A percentile compares a stretch with the other conserved stretches of the same genome.
phyloP scores from a whole-genome alignment of 2,113 vertebrate species.

The Ciconia stormi region DNA sequence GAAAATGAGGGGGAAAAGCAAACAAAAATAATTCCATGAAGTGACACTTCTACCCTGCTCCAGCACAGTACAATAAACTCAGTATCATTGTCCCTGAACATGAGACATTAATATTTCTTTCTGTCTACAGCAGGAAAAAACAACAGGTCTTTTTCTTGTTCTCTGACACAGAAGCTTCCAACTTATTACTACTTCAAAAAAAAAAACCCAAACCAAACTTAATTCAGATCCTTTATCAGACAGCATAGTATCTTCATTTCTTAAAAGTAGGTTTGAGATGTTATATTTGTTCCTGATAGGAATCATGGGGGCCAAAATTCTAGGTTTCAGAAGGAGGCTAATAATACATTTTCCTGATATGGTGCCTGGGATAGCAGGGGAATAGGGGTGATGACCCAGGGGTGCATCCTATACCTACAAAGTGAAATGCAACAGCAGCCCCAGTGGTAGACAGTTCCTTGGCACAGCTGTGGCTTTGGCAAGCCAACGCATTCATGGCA shows the following conservation, averaged over 20 bases:
- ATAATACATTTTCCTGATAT: not conserved
- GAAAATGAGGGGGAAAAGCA: not conserved
- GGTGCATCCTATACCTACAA: not conserved
- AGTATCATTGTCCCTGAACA: not conserved
- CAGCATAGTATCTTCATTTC: not conserved
- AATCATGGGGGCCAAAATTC: not conserved
- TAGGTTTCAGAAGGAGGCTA: not conserved
- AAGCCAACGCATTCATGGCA: not conserved
- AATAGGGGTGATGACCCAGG: not conserved
- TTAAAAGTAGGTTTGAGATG: not conserved
- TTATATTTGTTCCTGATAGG: not conserved
- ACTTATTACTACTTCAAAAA: not conserved
- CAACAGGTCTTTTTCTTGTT: not conserved
- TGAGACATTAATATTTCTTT: not conserved
- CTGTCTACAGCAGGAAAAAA: not conserved
- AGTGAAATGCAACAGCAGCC: not conserved
- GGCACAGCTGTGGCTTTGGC: slow-evolving; percentile 17
- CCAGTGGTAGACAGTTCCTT: not conserved
- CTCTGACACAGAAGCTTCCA: not conserved
- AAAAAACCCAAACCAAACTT: not conserved
- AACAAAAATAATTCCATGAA: not conserved
- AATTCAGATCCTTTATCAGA: not conserved
- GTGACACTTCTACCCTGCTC: not conserved
- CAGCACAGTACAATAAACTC: not conserved
- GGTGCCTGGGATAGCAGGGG: not conserved